Percentiles rank a stretch among this genome's conserved stretches.
Evolutionary conservation across 2,797 vertebrate species (phyloP).

Genomic region (Melanogrammus aeglefinus): DNA sequence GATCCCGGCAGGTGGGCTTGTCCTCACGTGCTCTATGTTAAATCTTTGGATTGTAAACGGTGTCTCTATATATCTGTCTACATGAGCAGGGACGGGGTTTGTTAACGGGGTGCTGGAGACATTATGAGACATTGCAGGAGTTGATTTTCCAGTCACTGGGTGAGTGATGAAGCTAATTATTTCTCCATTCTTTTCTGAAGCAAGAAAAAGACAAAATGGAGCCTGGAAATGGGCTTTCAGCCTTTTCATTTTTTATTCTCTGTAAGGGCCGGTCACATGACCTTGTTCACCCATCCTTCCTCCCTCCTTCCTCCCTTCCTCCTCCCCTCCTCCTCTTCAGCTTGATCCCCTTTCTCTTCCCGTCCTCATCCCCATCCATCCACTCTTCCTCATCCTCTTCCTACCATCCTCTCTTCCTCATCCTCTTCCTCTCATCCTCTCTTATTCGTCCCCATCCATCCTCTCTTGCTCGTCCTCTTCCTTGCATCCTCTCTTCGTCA

Average conservation of each 20-base stretch:
- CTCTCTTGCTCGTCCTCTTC: too few relatives aligned
- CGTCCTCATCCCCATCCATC: too few relatives aligned
- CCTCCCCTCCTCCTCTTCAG: too few relatives aligned
- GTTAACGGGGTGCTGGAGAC: conserved; percentile 13
- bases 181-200: conserved; percentile 41
- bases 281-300: too few relatives aligned
- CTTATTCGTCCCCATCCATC: too few relatives aligned
- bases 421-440: too few relatives aligned
- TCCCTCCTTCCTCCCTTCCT: too few relatives aligned
- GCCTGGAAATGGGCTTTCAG: conserved; percentile 47
- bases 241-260: conserved; percentile 20
- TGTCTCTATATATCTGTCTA: neutral
- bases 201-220: conserved; percentile 31
- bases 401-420: too few relatives aligned
- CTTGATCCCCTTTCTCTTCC: too few relatives aligned
- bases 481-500: too few relatives aligned
- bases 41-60: neutral
- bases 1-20: too few relatives aligned
- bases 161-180: conserved; percentile 51
- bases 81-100: neutral
- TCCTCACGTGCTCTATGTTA: neutral
- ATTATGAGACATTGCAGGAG: conserved; percentile 41
- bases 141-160: conserved; percentile 36
- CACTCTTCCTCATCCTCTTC: too few relatives aligned
- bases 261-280: conserved; percentile 32